Conservation (phyloP, 1,140 invertebrate species). For the Anagrus nilaparvatae region DNA sequence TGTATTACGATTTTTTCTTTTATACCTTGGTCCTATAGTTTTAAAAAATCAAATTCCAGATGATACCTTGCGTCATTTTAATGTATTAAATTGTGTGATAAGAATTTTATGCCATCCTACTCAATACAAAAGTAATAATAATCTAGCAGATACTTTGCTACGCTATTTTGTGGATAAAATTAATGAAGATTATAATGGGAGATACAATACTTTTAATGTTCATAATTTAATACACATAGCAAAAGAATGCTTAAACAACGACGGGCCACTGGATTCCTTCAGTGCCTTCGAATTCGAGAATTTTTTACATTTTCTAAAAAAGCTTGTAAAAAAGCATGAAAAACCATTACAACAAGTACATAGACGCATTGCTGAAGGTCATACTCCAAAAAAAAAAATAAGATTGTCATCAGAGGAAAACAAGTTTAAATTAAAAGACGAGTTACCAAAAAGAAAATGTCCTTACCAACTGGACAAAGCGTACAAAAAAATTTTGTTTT, state of each 20-base stretch:
- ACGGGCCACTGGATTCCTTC: slow-evolving; percentile 12
- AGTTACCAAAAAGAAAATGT: neutral
- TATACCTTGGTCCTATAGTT: slow-evolving; percentile 14
- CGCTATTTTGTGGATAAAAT: slow-evolving; percentile 10
- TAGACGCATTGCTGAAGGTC: slow-evolving; percentile 5
- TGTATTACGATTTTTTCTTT: slow-evolving; percentile 14
- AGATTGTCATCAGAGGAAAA: neutral
- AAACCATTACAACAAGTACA: slow-evolving; percentile 10
- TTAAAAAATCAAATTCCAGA: slow-evolving; percentile 8
- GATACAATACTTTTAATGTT: slow-evolving; percentile 12
- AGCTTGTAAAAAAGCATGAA: slow-evolving; percentile 8
- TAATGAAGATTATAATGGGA: slow-evolving; percentile 8
- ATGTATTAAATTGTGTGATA: slow-evolving; percentile 15
- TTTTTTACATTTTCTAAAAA: slow-evolving; percentile 14
- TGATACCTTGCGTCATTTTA: slow-evolving; percentile 10
- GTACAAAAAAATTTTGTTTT: slow-evolving; percentile 2
- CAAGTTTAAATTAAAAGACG: neutral
- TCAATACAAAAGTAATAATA: slow-evolving; percentile 7
- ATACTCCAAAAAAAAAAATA: neutral
- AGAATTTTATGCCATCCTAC: slow-evolving; percentile 15
- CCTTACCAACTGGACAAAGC: neutral
- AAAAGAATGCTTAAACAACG: no score
- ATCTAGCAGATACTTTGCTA: slow-evolving; percentile 10
- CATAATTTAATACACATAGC: slow-evolving; percentile 16
- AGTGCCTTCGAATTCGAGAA: slow-evolving; percentile 19